Percentiles rank a stretch among this genome's conserved stretches.
phyloP scores from a whole-genome alignment of 2,888 invertebrate genomes.

The Amphipyra berbera region DNA sequence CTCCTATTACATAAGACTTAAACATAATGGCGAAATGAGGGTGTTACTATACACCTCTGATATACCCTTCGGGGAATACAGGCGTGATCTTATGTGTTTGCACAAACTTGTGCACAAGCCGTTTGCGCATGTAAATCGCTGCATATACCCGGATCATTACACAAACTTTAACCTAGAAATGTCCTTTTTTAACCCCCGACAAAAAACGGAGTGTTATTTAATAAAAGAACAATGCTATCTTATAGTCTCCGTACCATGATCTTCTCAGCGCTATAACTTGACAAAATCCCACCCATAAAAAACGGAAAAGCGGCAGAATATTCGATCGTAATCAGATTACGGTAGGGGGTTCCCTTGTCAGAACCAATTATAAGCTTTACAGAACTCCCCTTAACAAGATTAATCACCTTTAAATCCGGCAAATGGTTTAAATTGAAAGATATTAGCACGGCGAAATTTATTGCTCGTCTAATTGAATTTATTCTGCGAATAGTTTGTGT shows the following conservation, averaged over 20 bases:
- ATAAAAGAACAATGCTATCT: background rate
- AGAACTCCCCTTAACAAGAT: constrained; percentile 52
- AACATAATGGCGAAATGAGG: too few relatives aligned
- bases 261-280: background rate
- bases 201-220: too few relatives aligned
- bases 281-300: background rate
- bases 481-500: constrained; percentile 33
- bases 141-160: too few relatives aligned
- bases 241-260: background rate
- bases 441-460: constrained; percentile 52
- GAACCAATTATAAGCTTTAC: constrained; percentile 48
- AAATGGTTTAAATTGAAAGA: constrained; percentile 54
- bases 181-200: too few relatives aligned
- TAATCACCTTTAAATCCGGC: constrained; percentile 54
- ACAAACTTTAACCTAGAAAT: too few relatives aligned
- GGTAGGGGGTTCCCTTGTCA: constrained; percentile 23
- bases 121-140: too few relatives aligned
- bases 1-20: too few relatives aligned
- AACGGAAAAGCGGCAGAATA: constrained; percentile 8
- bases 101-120: too few relatives aligned
- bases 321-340: constrained; percentile 29
- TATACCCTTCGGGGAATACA: too few relatives aligned
- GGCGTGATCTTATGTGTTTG: too few relatives aligned
- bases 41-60: too few relatives aligned
- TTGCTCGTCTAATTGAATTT: constrained; percentile 41